Evolutionary conservation across 1,140 invertebrate genomes (phyloP).

Genomic region (Trichonephila clavata): DNA sequence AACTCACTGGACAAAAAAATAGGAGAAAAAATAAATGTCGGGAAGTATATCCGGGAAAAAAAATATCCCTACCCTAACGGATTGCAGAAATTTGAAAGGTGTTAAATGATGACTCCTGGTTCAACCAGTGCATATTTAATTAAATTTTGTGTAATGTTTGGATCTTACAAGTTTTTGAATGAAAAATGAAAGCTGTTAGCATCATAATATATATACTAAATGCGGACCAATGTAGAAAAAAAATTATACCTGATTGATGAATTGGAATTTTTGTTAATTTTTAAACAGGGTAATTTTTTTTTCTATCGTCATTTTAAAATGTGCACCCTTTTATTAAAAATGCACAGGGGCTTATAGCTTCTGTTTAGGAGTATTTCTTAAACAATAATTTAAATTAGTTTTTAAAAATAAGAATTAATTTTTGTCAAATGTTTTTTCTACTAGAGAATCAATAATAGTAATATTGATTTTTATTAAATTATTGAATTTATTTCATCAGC

Average conservation of each 20-base stretch:
- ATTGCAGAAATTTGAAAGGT: slow-evolving; percentile 28
- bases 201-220: not conserved
- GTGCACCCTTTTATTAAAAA: no score
- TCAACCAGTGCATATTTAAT: slow-evolving; percentile 38
- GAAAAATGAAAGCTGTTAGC: not conserved
- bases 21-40: not conserved
- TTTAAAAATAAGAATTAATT: no score
- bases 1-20: not conserved
- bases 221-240: not conserved
- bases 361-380: no score
- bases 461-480: no score
- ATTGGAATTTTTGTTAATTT: not conserved
- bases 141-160: slow-evolving; percentile 36
- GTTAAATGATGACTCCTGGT: slow-evolving; percentile 42
- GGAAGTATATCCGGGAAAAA: not conserved
- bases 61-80: not conserved
- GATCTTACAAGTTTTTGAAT: not conserved
- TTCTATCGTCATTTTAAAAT: no score
- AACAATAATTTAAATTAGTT: no score
- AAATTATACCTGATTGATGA: not conserved
- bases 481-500: no score
- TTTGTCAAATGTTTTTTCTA: no score
- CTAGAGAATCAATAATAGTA: no score
- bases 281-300: no score
- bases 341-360: no score